phyloP scores from a whole-genome alignment of 2,797 vertebrate species.

The Phrynocephalus guinanensis region DNA sequence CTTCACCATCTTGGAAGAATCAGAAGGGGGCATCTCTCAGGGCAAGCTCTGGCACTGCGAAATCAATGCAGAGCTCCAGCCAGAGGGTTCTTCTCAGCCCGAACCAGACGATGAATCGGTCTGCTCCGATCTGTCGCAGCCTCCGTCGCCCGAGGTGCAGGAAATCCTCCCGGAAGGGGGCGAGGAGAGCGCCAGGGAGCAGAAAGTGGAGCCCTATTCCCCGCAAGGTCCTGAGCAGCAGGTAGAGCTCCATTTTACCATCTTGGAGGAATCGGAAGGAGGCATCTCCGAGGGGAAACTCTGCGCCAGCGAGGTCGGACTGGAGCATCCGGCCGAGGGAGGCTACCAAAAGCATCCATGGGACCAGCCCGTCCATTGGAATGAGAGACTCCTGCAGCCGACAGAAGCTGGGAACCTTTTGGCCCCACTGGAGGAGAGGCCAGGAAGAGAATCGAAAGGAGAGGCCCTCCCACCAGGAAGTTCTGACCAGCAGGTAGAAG shows the following conservation, averaged over 20 bases:
- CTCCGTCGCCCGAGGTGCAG: background rate
- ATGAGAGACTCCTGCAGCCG: background rate
- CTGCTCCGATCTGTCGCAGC: background rate
- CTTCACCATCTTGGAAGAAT: slow-evolving; percentile 38
- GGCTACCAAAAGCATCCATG: background rate
- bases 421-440: background rate
- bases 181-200: background rate
- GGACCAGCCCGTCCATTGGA: background rate
- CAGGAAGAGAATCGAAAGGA: background rate
- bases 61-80: slow-evolving; percentile 7
- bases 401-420: background rate
- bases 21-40: slow-evolving; percentile 36
- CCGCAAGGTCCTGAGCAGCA: slow-evolving; percentile 7
- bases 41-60: slow-evolving; percentile 40
- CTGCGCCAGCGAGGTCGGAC: slow-evolving; percentile 18
- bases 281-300: slow-evolving; percentile 40
- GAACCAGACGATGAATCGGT: slow-evolving; percentile 4
- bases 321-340: background rate
- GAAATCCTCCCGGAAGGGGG: background rate
- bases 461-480: background rate
- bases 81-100: background rate
- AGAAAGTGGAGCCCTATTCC: background rate
- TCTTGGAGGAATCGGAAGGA: slow-evolving; percentile 39
- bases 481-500: slow-evolving; percentile 14
- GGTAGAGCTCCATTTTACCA: slow-evolving; percentile 40